Conservation (phyloP, 1,140 invertebrate genomes). For the Pseudobourletiella spinata region DNA sequence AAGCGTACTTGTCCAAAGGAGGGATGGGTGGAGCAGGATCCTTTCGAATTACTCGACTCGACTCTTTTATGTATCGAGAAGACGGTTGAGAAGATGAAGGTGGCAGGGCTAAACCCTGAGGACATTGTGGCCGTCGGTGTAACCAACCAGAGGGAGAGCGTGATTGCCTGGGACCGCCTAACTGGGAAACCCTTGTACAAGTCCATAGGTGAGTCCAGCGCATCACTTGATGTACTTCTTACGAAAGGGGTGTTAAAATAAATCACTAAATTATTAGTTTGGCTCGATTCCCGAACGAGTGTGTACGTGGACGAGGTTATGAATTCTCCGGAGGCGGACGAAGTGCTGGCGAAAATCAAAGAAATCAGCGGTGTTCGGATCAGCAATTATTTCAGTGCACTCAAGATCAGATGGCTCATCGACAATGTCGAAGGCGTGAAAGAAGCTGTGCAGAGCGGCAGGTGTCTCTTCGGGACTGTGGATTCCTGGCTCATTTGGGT, state of each 20-base stretch:
- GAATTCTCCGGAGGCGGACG: constrained; percentile 64
- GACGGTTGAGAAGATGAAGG: constrained; percentile 52
- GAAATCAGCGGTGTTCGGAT: constrained; percentile 81
- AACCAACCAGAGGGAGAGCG: constrained; percentile 91
- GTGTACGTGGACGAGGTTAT: constrained; percentile 73
- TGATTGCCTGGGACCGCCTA: constrained; percentile 78
- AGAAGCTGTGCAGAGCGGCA: constrained; percentile 63
- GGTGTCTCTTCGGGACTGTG: constrained; percentile 83
- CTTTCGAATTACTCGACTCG: constrained; percentile 57
- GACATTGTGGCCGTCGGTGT: constrained; percentile 62
- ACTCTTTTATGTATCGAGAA: constrained; percentile 68
- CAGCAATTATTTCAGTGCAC: constrained; percentile 90
- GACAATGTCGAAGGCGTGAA: constrained; percentile 76
- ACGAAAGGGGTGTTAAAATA: too few relatives aligned
- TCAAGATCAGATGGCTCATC: constrained; percentile 86
- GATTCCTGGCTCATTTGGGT: constrained; percentile 96
- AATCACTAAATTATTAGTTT: constrained; percentile 1
- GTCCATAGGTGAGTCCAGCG: constrained; percentile 69
- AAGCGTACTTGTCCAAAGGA: constrained; percentile 67
- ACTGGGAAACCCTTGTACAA: constrained; percentile 84
- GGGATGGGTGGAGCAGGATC: constrained; percentile 94
- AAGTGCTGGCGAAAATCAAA: constrained; percentile 54
- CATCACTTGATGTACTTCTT: too few relatives aligned
- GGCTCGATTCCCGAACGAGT: constrained; percentile 52
- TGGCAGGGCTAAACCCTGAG: constrained; percentile 54